These are phyloP conservation scores for Calycopis cecrops DNA, from an alignment of 1,140 invertebrate genomes.

Conservation along the genomic window DNA sequence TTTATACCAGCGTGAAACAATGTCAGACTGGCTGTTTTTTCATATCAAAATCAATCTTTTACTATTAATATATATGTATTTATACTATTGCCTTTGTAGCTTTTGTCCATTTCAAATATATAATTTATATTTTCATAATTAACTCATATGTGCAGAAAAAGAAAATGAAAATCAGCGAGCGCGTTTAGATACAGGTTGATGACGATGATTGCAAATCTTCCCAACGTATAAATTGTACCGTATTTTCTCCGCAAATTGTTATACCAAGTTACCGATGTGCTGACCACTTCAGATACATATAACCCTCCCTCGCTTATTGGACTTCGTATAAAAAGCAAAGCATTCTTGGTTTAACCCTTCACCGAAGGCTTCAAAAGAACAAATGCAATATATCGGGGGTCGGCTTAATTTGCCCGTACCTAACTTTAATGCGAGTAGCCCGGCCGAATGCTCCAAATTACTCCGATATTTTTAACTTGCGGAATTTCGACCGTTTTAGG, in stretches of 20 bases:
- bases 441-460: slow-evolving; percentile 67
- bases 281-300: slow-evolving; percentile 13
- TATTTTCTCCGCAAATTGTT: slow-evolving; percentile 5
- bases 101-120: too few relatives aligned
- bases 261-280: neutral
- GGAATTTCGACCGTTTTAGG: slow-evolving; percentile 66
- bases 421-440: slow-evolving; percentile 66
- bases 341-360: slow-evolving; percentile 76
- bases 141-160: too few relatives aligned
- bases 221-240: too few relatives aligned
- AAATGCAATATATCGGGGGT: slow-evolving; percentile 73
- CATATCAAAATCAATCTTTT: too few relatives aligned
- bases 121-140: too few relatives aligned
- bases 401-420: slow-evolving; percentile 67
- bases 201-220: too few relatives aligned
- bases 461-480: slow-evolving; percentile 70
- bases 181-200: too few relatives aligned
- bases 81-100: too few relatives aligned
- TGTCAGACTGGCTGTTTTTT: too few relatives aligned
- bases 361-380: slow-evolving; percentile 70
- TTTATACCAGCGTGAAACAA: too few relatives aligned
- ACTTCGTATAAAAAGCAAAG: slow-evolving; percentile 72
- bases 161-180: too few relatives aligned
- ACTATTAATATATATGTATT: too few relatives aligned
- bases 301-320: slow-evolving; percentile 50